Evolutionary conservation across 1,140 invertebrate genomes (phyloP).

Genomic region (Temnothorax longispinosus): DNA sequence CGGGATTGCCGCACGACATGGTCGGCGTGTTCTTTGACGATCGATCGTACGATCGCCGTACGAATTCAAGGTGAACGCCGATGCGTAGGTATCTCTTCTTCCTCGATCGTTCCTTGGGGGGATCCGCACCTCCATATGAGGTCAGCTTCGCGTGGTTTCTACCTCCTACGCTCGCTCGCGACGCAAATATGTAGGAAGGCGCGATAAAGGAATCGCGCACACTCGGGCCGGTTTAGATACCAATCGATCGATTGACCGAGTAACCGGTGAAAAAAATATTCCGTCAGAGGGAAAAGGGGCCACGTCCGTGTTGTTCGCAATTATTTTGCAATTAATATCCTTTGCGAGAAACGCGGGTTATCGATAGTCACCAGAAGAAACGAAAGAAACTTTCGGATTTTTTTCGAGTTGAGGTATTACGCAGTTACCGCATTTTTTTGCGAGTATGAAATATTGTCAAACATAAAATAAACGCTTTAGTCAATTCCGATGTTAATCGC

Average conservation of each 20-base stretch:
- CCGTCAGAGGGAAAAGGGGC: background rate
- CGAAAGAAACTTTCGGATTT: background rate
- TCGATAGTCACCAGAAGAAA: background rate
- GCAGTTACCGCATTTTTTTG: background rate
- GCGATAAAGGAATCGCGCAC: slow-evolving; percentile 29
- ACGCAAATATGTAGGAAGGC: slow-evolving; percentile 33
- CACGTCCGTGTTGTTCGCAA: background rate
- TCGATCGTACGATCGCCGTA: slow-evolving; percentile 4
- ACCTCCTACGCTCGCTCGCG: slow-evolving; percentile 50
- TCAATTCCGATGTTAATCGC: background rate
- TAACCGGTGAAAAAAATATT: background rate
- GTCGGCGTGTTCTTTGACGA: slow-evolving; percentile 19
- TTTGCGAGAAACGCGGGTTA: background rate
- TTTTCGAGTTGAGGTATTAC: background rate
- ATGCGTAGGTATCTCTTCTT: slow-evolving; percentile 66
- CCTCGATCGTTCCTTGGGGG: slow-evolving; percentile 48
- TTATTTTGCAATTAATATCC: background rate
- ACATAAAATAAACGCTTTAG: background rate
- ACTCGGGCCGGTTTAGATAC: slow-evolving; percentile 37
- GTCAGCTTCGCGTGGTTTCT: slow-evolving; percentile 47
- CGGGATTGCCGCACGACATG: background rate
- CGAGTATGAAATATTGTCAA: background rate
- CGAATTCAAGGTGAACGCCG: slow-evolving; percentile 44
- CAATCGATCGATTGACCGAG: slow-evolving; percentile 37
- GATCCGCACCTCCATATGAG: slow-evolving; percentile 63